Evolutionary conservation across 2,888 invertebrate species (phyloP).

Genomic region (Leptopilina myrica): DNA sequence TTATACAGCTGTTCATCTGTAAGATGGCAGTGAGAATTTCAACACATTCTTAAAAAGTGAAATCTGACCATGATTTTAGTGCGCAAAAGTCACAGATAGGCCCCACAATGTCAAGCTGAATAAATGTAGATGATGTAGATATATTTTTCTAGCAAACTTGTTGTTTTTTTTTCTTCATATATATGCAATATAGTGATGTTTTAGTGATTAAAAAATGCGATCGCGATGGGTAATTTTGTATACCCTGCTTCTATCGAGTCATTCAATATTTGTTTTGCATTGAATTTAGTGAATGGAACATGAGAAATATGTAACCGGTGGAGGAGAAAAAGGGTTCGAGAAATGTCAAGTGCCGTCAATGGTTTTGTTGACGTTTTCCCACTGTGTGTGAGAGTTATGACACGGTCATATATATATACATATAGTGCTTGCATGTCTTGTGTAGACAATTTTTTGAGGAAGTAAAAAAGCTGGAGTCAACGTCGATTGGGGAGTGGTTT

Average conservation of each 20-base stretch:
- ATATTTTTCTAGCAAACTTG: no score
- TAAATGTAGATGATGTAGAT: no score
- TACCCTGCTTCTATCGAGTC: conserved; percentile 66
- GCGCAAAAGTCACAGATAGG: no score
- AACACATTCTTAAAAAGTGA: no score
- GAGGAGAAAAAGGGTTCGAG: conserved; percentile 43
- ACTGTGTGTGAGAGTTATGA: conserved; percentile 49
- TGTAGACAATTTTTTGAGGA: not conserved
- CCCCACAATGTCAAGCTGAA: no score
- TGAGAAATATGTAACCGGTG: conserved; percentile 35
- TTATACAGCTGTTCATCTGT: no score
- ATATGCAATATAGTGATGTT: no score
- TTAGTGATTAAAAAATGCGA: not conserved
- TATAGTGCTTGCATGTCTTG: conserved; percentile 51
- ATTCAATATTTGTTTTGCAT: not conserved
- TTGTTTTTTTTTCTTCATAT: no score
- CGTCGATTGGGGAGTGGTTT: conserved; percentile 2
- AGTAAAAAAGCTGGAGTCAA: not conserved
- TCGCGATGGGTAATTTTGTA: conserved; percentile 66
- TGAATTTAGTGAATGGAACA: not conserved
- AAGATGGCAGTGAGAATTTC: no score
- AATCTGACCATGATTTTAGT: no score
- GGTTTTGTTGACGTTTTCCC: conserved; percentile 51
- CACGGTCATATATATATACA: conserved; percentile 53
- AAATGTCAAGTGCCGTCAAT: conserved; percentile 16